Conservation (phyloP, 2,888 invertebrate genomes). For the Tinea pellionella region DNA sequence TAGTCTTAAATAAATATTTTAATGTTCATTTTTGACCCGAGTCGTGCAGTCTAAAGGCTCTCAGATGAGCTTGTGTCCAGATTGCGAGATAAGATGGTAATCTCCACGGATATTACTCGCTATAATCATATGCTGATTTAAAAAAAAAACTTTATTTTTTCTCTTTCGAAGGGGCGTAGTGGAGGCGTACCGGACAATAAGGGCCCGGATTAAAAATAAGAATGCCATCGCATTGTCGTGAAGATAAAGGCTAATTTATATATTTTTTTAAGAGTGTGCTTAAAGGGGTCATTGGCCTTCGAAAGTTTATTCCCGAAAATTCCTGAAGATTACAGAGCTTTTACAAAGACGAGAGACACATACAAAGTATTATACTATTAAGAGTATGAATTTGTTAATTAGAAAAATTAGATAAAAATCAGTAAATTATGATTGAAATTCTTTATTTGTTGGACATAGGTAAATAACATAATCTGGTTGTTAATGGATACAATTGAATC, state of each 20-base stretch:
- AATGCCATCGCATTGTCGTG: conserved; percentile 8
- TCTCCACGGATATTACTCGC: conserved; percentile 67
- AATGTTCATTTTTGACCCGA: no score
- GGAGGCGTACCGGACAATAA: conserved; percentile 49
- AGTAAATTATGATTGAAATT: no score
- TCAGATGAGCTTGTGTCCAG: conserved; percentile 50
- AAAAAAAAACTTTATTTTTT: conserved; percentile 29
- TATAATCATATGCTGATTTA: conserved; percentile 63
- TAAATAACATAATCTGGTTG: no score
- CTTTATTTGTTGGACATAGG: no score
- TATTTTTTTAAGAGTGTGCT: conserved; percentile 7
- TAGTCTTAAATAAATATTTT: no score
- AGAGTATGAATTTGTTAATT: no score
- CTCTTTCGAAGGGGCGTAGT: conserved; percentile 37
- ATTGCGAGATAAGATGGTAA: conserved; percentile 61
- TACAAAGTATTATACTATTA: no score
- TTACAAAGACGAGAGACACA: no score
- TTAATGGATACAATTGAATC: no score
- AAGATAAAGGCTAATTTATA: conserved; percentile 17
- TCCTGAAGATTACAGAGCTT: no score
- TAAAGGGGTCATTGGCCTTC: conserved; percentile 4
- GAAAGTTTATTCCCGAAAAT: no score
- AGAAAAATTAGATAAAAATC: no score
- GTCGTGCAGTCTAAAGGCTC: conserved; percentile 42
- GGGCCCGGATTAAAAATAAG: conserved; percentile 36